phyloP scores from a whole-genome alignment of 2,113 vertebrate genomes.

The Gavia stellata region DNA sequence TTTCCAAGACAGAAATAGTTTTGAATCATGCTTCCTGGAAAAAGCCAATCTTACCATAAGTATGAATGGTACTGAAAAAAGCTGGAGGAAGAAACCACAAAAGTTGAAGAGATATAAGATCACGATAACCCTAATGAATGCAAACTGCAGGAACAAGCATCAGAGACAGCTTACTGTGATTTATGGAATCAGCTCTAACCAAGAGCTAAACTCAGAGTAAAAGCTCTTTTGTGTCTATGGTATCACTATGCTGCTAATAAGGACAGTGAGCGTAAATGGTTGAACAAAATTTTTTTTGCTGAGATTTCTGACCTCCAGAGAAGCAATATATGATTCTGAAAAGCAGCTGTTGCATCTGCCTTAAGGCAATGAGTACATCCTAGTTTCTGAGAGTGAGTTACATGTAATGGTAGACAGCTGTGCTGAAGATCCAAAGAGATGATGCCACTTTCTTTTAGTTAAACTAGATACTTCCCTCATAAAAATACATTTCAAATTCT shows the following conservation, averaged over 20 bases:
- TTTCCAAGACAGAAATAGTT: neutral
- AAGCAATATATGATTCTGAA: neutral
- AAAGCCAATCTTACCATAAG: neutral
- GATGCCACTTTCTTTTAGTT: neutral
- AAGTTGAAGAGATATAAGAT: neutral
- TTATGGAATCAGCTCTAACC: neutral
- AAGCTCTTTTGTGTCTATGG: neutral
- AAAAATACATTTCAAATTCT: neutral
- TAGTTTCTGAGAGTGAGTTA: neutral
- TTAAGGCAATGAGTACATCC: neutral
- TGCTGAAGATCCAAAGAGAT: neutral
- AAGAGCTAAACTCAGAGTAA: neutral
- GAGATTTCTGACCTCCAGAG: neutral
- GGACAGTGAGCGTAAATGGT: fast-evolving
- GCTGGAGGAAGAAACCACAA: neutral
- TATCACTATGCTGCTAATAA: neutral
- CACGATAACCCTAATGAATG: neutral
- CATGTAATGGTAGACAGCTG: neutral
- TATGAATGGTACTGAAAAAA: neutral
- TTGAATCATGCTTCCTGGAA: neutral
- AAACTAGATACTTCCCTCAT: neutral
- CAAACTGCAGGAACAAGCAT: neutral
- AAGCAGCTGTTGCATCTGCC: neutral
- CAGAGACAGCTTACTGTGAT: neutral
- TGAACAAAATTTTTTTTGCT: neutral